Percentiles rank a stretch among this genome's conserved stretches.
phyloP scores from a whole-genome alignment of 2,888 invertebrate species.

The Sicus ferrugineus region DNA sequence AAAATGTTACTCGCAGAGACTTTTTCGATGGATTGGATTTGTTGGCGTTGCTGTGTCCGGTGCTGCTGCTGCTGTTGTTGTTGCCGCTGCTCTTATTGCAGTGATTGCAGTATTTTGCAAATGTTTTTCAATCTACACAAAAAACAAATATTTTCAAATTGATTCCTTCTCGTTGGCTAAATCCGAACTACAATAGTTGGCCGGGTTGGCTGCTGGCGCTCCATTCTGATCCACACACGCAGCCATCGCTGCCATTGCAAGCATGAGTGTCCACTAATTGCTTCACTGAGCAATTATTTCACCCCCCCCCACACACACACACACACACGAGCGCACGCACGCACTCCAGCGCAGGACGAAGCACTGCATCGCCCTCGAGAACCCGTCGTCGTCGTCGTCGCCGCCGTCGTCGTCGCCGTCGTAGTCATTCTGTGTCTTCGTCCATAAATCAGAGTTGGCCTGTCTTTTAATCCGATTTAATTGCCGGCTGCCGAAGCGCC shows the following conservation, averaged over 20 bases:
- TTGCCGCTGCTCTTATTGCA: background rate
- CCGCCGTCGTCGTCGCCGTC: constrained; percentile 51
- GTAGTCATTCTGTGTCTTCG: constrained; percentile 58
- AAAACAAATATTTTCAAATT: constrained; percentile 25
- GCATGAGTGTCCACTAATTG: constrained; percentile 58
- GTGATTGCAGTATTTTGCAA: constrained; percentile 21
- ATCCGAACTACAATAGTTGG: background rate
- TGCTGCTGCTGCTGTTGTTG: too few species aligned
- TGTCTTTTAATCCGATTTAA: constrained; percentile 50
- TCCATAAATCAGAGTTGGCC: constrained; percentile 56
- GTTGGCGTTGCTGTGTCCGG: too few species aligned
- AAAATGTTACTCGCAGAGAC: too few species aligned
- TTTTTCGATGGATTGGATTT: too few species aligned
- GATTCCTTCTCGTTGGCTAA: constrained; percentile 22
- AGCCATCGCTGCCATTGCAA: constrained; percentile 27
- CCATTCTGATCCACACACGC: background rate
- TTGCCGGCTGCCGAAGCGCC: constrained; percentile 38
- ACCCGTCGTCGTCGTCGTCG: constrained; percentile 54
- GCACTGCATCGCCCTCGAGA: constrained; percentile 34
- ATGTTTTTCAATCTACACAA: constrained; percentile 32
- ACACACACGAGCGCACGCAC: constrained; percentile 30
- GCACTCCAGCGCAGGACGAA: constrained; percentile 21
- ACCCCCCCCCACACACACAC: constrained; percentile 36
- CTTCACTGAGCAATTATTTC: constrained; percentile 62
- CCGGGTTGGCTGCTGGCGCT: background rate